Percentiles rank a stretch among this genome's conserved stretches.
These are phyloP conservation scores for Drosophila suzukii DNA, from an alignment of 1,140 invertebrate species.

Conservation along the genomic window DNA sequence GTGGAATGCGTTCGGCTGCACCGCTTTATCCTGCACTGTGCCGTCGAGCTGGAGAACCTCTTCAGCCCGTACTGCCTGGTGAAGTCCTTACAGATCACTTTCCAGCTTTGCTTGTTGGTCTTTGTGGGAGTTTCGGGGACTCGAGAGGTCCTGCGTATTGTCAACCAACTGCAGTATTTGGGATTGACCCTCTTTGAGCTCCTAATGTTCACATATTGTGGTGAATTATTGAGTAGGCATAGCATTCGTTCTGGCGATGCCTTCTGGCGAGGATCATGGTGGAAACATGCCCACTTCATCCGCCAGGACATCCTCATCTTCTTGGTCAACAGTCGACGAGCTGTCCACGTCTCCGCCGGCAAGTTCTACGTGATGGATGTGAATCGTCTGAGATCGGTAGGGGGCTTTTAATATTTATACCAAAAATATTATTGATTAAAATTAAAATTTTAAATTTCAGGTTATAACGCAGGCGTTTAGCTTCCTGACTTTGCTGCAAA, in stretches of 20 bases:
- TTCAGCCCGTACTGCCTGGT: slow-evolving; percentile 78
- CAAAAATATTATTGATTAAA: too few species aligned
- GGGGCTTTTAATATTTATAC: background rate
- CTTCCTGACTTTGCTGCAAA: slow-evolving; percentile 76
- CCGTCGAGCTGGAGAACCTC: slow-evolving; percentile 61
- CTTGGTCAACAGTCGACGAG: slow-evolving; percentile 64
- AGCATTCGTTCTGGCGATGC: slow-evolving; percentile 74
- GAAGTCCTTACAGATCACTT: slow-evolving; percentile 77
- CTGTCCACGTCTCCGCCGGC: slow-evolving; percentile 70
- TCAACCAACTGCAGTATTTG: slow-evolving; percentile 76
- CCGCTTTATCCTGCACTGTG: slow-evolving; percentile 63
- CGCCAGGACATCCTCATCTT: slow-evolving; percentile 72
- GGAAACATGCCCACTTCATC: slow-evolving; percentile 52
- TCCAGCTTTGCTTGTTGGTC: slow-evolving; percentile 73
- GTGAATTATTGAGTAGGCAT: slow-evolving; percentile 66
- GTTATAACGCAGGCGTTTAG: slow-evolving; percentile 81
- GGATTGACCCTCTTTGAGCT: slow-evolving; percentile 63
- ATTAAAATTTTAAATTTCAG: slow-evolving; percentile 22
- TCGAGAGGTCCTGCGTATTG: slow-evolving; percentile 58
- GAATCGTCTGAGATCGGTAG: slow-evolving; percentile 68
- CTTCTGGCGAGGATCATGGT: slow-evolving; percentile 71
- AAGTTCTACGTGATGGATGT: slow-evolving; percentile 81
- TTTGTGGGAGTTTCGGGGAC: slow-evolving; percentile 73
- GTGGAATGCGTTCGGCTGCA: slow-evolving; percentile 70
- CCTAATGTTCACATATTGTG: slow-evolving; percentile 78